Conservation (phyloP, 2,888 invertebrate species). For the Drosophila nr. perissopoda region DNA sequence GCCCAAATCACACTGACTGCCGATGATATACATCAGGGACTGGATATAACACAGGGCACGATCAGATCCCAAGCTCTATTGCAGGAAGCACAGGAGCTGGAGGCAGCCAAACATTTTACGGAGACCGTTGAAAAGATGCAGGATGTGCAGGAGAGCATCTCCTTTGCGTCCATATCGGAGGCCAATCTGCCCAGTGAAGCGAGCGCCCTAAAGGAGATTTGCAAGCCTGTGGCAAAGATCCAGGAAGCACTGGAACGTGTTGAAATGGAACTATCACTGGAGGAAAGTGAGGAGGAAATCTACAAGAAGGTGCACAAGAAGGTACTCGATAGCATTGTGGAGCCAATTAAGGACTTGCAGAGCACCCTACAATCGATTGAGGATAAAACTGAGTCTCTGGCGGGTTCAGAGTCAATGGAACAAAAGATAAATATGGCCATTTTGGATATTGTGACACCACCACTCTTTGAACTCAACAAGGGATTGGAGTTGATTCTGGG, state of each 20-base stretch:
- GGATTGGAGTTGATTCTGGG: conserved; percentile 86
- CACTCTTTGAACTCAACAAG: conserved; percentile 88
- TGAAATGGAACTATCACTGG: conserved; percentile 83
- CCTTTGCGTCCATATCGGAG: conserved; percentile 82
- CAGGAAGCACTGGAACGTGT: conserved; percentile 85
- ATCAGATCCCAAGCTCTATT: conserved; percentile 86
- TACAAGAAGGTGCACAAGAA: conserved; percentile 82
- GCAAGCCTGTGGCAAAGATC: conserved; percentile 85
- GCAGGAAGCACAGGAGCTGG: conserved; percentile 85
- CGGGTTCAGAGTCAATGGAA: conserved; percentile 80
- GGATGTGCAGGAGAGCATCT: conserved; percentile 76
- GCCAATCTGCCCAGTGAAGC: conserved; percentile 83
- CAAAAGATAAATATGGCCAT: conserved; percentile 87
- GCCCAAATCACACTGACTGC: conserved; percentile 85
- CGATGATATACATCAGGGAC: conserved; percentile 86
- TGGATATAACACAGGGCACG: conserved; percentile 86
- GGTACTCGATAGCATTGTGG: conserved; percentile 80
- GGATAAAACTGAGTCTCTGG: conserved; percentile 71
- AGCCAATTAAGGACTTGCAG: conserved; percentile 81
- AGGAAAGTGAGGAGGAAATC: conserved; percentile 82
- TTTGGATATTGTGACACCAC: conserved; percentile 88
- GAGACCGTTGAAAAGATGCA: conserved; percentile 84
- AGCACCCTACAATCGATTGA: conserved; percentile 78
- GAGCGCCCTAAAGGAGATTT: conserved; percentile 81
- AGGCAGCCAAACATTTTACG: conserved; percentile 83